These are phyloP conservation scores for Drosophila nebulosa DNA, from an alignment of 1,140 invertebrate species.

Conservation along the genomic window DNA sequence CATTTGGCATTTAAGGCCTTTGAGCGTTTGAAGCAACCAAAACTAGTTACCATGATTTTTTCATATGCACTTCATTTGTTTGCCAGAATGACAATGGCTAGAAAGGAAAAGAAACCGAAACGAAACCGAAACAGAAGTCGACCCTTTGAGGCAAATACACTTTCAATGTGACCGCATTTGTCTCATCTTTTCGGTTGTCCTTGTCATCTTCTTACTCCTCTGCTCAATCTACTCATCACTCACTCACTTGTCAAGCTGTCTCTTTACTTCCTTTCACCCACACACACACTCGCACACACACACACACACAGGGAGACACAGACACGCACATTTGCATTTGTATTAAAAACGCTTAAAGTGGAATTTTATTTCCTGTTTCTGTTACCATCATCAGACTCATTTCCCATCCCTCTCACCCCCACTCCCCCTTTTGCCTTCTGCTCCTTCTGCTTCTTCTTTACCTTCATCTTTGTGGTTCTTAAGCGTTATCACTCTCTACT, in stretches of 20 bases:
- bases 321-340: slow-evolving; percentile 60
- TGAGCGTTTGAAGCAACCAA: slow-evolving; percentile 43
- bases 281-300: neutral
- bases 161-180: slow-evolving; percentile 71
- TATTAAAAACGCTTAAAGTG: slow-evolving; percentile 77
- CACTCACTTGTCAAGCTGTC: slow-evolving; percentile 55
- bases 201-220: neutral
- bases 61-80: slow-evolving; percentile 63
- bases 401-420: neutral
- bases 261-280: neutral
- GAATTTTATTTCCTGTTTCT: slow-evolving; percentile 77
- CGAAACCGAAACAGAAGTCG: neutral
- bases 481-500: slow-evolving; percentile 10
- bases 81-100: slow-evolving; percentile 1
- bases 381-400: slow-evolving; percentile 27
- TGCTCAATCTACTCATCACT: slow-evolving; percentile 49
- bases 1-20: no score
- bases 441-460: no score
- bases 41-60: slow-evolving; percentile 42
- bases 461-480: slow-evolving; percentile 12
- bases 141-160: slow-evolving; percentile 41
- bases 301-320: slow-evolving; percentile 9
- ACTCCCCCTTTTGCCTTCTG: neutral
- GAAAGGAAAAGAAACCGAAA: slow-evolving; percentile 8
- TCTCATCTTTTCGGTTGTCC: slow-evolving; percentile 18